Evolutionary conservation across 2,113 vertebrate genomes (phyloP).

Genomic region (Clinocottus analis): DNA sequence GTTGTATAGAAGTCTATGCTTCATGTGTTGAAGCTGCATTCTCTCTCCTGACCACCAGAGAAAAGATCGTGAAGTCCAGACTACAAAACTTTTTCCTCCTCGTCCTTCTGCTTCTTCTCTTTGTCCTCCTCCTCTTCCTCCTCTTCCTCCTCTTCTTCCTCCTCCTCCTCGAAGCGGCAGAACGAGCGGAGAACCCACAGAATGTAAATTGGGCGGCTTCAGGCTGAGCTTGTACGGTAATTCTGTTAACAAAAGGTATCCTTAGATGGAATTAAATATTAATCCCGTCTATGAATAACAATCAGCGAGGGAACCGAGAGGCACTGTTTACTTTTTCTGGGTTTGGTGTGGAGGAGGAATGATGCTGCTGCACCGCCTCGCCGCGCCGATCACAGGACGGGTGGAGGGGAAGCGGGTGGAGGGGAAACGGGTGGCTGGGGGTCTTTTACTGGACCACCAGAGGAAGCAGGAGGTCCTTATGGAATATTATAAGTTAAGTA

Average conservation of each 20-base stretch:
- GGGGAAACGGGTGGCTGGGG: background rate
- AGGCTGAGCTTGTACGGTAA: slow-evolving; percentile 82
- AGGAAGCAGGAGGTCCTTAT: slow-evolving; percentile 22
- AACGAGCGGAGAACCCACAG: slow-evolving; percentile 35
- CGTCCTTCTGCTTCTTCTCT: background rate
- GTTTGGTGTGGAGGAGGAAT: slow-evolving; percentile 59
- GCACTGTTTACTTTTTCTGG: slow-evolving; percentile 77
- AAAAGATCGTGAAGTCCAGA: too few relatives aligned
- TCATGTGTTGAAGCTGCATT: too few relatives aligned
- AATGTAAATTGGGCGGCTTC: slow-evolving; percentile 81
- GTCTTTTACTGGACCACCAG: background rate
- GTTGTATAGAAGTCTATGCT: too few relatives aligned
- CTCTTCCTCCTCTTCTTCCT: background rate
- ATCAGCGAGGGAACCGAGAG: slow-evolving; percentile 74
- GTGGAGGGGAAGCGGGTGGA: background rate
- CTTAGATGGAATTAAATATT: slow-evolving; percentile 84
- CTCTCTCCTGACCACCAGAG: too few relatives aligned
- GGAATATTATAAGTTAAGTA: too few relatives aligned
- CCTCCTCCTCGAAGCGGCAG: slow-evolving; percentile 16
- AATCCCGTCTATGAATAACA: slow-evolving; percentile 85
- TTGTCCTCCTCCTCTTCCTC: background rate
- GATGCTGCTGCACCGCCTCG: slow-evolving; percentile 53
- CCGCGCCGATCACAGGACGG: slow-evolving; percentile 52
- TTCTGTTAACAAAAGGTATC: slow-evolving; percentile 87
- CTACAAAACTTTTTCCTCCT: too few relatives aligned